Evolutionary conservation across 2,113 vertebrate genomes (phyloP).

Genomic region (Cyanistes caeruleus): DNA sequence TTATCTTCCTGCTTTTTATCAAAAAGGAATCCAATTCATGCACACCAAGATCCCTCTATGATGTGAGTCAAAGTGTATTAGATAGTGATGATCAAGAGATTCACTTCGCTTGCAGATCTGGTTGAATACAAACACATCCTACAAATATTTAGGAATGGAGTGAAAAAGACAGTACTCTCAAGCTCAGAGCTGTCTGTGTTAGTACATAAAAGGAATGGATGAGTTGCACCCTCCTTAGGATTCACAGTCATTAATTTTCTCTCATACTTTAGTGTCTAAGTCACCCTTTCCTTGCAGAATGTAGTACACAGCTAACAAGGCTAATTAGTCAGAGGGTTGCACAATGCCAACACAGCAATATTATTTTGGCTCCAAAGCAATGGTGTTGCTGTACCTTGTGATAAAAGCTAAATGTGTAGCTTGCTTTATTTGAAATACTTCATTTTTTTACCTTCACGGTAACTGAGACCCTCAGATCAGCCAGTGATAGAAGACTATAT

Average conservation of each 20-base stretch:
- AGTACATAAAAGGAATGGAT: background rate
- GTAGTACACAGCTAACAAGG: background rate
- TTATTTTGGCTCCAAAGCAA: background rate
- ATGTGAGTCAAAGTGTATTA: background rate
- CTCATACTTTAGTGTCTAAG: background rate
- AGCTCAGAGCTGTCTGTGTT: background rate
- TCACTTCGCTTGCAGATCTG: background rate
- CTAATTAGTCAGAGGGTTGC: background rate
- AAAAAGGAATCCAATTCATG: background rate
- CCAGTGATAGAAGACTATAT: background rate
- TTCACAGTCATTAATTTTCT: constrained; percentile 4
- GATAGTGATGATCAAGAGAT: background rate
- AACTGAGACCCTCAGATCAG: background rate
- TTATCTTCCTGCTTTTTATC: background rate
- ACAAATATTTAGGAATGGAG: background rate
- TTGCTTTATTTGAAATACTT: background rate
- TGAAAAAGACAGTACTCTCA: background rate
- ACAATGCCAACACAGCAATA: background rate
- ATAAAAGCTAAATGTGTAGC: background rate
- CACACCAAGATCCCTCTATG: background rate
- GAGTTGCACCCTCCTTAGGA: background rate
- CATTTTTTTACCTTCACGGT: background rate
- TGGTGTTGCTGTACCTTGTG: background rate
- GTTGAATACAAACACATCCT: background rate
- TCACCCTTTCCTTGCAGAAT: background rate